A percentile compares a stretch with the other conserved stretches of the same genome.
Conservation (phyloP, 2,888 invertebrate species). For the Alcis repandata region DNA sequence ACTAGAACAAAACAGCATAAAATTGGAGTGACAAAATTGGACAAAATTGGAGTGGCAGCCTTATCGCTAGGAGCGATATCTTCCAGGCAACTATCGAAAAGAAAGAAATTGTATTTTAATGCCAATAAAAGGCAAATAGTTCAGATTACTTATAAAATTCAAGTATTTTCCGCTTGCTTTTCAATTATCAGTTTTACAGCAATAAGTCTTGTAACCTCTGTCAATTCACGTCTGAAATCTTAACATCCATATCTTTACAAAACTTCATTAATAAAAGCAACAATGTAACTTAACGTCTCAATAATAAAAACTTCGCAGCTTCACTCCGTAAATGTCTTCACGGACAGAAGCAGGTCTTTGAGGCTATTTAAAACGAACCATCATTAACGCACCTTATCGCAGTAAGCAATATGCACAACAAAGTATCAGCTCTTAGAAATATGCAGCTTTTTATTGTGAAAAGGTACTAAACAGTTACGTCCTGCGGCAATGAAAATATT, state of each 20-base stretch:
- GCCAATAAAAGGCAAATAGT: too few relatives aligned
- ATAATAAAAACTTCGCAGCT: slow-evolving; percentile 67
- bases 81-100: too few relatives aligned
- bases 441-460: slow-evolving; percentile 5
- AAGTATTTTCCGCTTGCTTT: too few relatives aligned
- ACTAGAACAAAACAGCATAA: too few relatives aligned
- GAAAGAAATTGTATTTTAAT: too few relatives aligned
- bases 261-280: slow-evolving; percentile 38
- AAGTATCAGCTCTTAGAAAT: background rate
- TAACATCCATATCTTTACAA: slow-evolving; percentile 27
- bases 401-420: background rate
- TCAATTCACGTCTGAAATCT: slow-evolving; percentile 2
- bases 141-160: too few relatives aligned
- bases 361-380: slow-evolving; percentile 1
- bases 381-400: slow-evolving; percentile 9
- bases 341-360: slow-evolving; percentile 54
- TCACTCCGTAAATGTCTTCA: slow-evolving; percentile 58
- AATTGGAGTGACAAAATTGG: too few relatives aligned
- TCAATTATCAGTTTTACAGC: background rate
- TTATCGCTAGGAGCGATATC: too few relatives aligned
- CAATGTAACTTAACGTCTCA: slow-evolving; percentile 44
- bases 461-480: slow-evolving; percentile 45
- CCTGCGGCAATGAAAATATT: slow-evolving; percentile 78
- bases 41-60: too few relatives aligned
- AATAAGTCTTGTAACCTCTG: background rate